phyloP scores from a whole-genome alignment of 92 coral and sea anemone species.

The Ricordea florida region DNA sequence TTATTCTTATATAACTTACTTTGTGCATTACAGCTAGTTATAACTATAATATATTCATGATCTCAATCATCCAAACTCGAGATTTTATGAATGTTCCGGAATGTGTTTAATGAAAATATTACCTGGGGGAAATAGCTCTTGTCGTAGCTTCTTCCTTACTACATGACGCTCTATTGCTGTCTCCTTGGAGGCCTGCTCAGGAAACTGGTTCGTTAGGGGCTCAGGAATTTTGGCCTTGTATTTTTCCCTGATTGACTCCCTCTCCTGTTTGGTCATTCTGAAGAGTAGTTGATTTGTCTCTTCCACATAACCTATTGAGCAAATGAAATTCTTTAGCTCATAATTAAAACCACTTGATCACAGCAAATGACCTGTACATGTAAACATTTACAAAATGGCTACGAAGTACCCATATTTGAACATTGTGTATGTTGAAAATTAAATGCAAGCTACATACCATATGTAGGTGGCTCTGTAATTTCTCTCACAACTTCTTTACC shows the following conservation, averaged over 20 bases:
- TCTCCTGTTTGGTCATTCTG: constrained; percentile 4
- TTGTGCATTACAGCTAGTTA: background rate
- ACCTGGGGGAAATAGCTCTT: constrained; percentile 44
- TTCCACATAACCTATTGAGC: too few relatives aligned
- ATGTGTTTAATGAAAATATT: background rate
- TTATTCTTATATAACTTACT: background rate
- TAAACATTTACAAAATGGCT: background rate
- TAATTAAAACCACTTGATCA: too few relatives aligned
- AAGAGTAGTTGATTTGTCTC: constrained; percentile 7
- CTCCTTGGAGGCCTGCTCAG: constrained; percentile 15
- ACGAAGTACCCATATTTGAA: background rate
- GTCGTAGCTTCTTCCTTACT: background rate
- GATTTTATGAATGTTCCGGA: background rate
- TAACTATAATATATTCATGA: background rate
- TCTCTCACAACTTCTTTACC: constrained; percentile 28
- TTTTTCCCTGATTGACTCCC: constrained; percentile 7
- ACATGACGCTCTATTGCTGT: constrained; percentile 5
- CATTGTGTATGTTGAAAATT: background rate
- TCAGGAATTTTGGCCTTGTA: constrained; percentile 42
- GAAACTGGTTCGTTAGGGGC: constrained; percentile 23
- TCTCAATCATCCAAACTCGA: background rate
- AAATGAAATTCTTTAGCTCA: too few relatives aligned
- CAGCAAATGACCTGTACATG: background rate
- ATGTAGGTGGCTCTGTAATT: constrained; percentile 20
- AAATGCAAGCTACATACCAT: constrained; percentile 12